These are phyloP conservation scores for Macropis europaea DNA, from an alignment of 2,888 invertebrate genomes.

Conservation along the genomic window DNA sequence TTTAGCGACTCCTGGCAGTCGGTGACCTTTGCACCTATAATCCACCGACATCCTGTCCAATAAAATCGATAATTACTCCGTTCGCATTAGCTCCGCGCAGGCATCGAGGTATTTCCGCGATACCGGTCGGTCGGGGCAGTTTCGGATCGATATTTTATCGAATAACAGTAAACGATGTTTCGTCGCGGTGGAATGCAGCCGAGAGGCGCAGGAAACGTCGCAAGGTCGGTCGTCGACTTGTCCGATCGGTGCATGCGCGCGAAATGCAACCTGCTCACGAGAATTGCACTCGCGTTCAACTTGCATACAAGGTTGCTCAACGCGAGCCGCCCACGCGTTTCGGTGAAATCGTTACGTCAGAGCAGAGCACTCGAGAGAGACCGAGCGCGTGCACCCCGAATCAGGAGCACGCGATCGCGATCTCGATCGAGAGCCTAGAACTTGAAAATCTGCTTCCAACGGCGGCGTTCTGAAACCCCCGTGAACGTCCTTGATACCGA, in stretches of 20 bases:
- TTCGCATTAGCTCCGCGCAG: background rate
- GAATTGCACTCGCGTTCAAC: constrained; percentile 16
- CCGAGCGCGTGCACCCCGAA: background rate
- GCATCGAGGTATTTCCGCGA: background rate
- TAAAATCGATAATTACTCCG: constrained; percentile 14
- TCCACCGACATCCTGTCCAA: background rate
- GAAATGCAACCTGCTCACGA: constrained; percentile 18
- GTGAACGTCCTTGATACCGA: too few species aligned
- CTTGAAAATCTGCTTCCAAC: too few species aligned
- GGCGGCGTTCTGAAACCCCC: too few species aligned
- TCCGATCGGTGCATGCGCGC: constrained; percentile 11
- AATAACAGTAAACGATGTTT: constrained; percentile 24
- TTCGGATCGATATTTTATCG: constrained; percentile 32
- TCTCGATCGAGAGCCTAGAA: too few species aligned
- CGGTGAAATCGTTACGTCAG: constrained; percentile 11
- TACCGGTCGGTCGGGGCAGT: background rate
- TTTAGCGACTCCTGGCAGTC: too few species aligned
- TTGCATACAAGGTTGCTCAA: constrained; percentile 4
- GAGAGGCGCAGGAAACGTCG: constrained; percentile 56
- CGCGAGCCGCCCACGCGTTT: constrained; percentile 4
- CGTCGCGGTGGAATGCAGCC: constrained; percentile 26
- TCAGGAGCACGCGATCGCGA: background rate
- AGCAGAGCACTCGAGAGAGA: too few species aligned
- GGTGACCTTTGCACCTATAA: too few species aligned
- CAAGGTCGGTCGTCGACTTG: constrained; percentile 73